Base-by-base conservation (phyloP, 2,888 invertebrate genomes). In the Bellardia pandia region DNA sequence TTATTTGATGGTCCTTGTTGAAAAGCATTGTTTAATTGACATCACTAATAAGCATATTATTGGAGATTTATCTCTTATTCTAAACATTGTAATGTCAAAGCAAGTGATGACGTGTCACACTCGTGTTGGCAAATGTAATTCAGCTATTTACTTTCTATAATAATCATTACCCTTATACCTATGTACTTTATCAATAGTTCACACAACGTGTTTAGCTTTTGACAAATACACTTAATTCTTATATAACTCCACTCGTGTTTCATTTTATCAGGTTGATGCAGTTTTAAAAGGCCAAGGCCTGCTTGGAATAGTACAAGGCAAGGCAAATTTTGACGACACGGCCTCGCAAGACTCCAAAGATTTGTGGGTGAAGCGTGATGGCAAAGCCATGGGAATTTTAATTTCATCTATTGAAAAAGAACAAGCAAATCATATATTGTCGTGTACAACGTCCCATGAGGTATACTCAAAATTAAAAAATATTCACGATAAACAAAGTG, bases 301-400 rank as follows among this genome's bases (percentile, higher is more conserved):
- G 30, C 62, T 62, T 40, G 40, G 40, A 40, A 40, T 40, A 40
- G 40, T 40, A 40, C 40, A 40, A 40, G 64, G 9, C 11, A 64
- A 64, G n/a, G 42, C 37, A 16, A 58, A 74, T n/a, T 78, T 78
- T 16, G n/a, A 80, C 45, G 45, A 45, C 5, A 56, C 66, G 3
- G 33, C 72, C 53, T 66, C 83, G n/a, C 72, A 78, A 84, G 84
- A 84, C 56, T n/a, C 13, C 37, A 79, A 80, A 23, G 79, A 85
- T 30, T 71, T 75, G 48, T 75, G 75, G 88, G 11, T 71, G 71
- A 79, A 79, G 71, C 30, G 69, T 8, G 68, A 69, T 13, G 80
- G 80, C 3, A 80, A 80, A 56, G 80, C 72, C 53, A 64, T 72
- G 72, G 64, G 56, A 72, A 72, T 72, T 11, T 42, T 80, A 42